Conservation (phyloP, 2,888 invertebrate genomes). For the Pyrochroa serraticornis region DNA sequence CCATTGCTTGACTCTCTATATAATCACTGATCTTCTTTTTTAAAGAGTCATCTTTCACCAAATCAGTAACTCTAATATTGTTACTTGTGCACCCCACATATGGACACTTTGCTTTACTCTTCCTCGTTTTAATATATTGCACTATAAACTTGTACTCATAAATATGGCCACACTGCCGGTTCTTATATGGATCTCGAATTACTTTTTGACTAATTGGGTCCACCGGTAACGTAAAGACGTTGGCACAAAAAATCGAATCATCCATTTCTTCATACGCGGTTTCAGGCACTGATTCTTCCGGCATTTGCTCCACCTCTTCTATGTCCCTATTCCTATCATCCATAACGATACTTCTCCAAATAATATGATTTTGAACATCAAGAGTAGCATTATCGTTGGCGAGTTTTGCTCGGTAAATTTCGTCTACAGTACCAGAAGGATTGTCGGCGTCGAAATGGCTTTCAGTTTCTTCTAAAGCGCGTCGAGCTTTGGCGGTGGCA, state of each 20-base stretch:
- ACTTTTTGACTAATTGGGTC: slow-evolving; percentile 48
- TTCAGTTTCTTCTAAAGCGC: slow-evolving; percentile 36
- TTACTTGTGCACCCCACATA: slow-evolving; percentile 47
- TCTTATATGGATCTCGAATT: slow-evolving; percentile 44
- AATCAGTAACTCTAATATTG: slow-evolving; percentile 34
- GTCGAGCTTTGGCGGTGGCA: slow-evolving; percentile 30
- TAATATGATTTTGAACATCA: slow-evolving; percentile 32
- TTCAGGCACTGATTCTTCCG: slow-evolving; percentile 16
- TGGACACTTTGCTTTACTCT: slow-evolving; percentile 46
- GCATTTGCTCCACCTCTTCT: slow-evolving; percentile 26
- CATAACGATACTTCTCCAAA: slow-evolving; percentile 40
- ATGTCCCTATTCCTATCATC: slow-evolving; percentile 35
- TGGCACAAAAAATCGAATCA: slow-evolving; percentile 42
- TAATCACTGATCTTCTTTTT: slow-evolving; percentile 39
- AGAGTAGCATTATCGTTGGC: slow-evolving; percentile 22
- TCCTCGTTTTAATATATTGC: slow-evolving; percentile 43
- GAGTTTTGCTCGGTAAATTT: slow-evolving; percentile 1
- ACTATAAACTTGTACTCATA: slow-evolving; percentile 46
- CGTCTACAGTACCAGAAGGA: slow-evolving; percentile 26
- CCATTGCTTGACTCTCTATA: background rate
- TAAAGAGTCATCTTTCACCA: slow-evolving; percentile 37
- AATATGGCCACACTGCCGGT: slow-evolving; percentile 46
- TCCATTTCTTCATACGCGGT: slow-evolving; percentile 36
- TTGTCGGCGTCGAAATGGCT: slow-evolving; percentile 30
- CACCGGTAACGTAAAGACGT: slow-evolving; percentile 44